These are phyloP conservation scores for Idris sp. DNA, from an alignment of 1,140 invertebrate genomes.

Conservation along the genomic window DNA sequence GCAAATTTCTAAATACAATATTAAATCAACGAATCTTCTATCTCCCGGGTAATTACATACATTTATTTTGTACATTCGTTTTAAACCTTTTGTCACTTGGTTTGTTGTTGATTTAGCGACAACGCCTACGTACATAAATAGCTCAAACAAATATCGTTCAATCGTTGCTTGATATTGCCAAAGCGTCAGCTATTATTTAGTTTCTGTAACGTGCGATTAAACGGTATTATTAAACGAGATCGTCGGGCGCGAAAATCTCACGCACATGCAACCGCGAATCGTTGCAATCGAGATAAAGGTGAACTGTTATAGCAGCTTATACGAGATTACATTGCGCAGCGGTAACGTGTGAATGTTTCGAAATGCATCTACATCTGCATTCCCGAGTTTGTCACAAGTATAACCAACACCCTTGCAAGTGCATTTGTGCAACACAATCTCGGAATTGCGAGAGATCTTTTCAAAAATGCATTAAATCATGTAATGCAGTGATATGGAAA, in stretches of 20 bases:
- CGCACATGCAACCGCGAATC: slow-evolving; percentile 52
- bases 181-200: slow-evolving; percentile 39
- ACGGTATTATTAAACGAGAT: slow-evolving; percentile 52
- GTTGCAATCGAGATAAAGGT: slow-evolving; percentile 60
- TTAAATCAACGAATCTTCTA: slow-evolving; percentile 42
- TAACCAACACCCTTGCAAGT: background rate
- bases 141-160: slow-evolving; percentile 41
- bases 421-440: background rate
- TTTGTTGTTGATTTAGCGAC: slow-evolving; percentile 13
- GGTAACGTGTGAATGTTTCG: slow-evolving; percentile 39
- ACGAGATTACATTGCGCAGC: slow-evolving; percentile 46
- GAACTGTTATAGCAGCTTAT: slow-evolving; percentile 60
- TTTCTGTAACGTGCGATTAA: slow-evolving; percentile 46
- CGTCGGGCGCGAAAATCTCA: slow-evolving; percentile 50
- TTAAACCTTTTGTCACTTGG: slow-evolving; percentile 34
- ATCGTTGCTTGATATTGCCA: slow-evolving; percentile 26
- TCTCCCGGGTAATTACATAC: slow-evolving; percentile 25
- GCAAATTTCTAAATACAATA: slow-evolving; percentile 33
- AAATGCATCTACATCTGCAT: slow-evolving; percentile 36
- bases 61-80: slow-evolving; percentile 37
- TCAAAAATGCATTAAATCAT: slow-evolving; percentile 10
- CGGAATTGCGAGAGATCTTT: background rate
- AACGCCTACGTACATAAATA: slow-evolving; percentile 20
- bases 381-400: slow-evolving; percentile 16
- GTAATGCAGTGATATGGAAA: background rate